These are phyloP conservation scores for Meandrusa payeni DNA, from an alignment of 2,888 invertebrate genomes.

Conservation along the genomic window DNA sequence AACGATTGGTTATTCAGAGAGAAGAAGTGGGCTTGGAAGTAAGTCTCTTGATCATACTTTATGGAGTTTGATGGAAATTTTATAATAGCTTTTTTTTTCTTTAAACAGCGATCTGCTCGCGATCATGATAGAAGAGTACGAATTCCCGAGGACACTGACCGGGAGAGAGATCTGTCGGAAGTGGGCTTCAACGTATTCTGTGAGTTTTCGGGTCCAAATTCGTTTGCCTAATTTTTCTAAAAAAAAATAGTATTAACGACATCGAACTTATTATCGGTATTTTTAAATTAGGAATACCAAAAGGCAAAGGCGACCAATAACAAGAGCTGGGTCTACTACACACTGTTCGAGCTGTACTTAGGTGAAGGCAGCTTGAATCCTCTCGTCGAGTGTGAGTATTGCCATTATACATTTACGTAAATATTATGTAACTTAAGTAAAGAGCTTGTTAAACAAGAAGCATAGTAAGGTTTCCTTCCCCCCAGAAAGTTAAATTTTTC, in stretches of 20 bases:
- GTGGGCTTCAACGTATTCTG: slow-evolving; percentile 63
- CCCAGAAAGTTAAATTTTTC: too few relatives aligned
- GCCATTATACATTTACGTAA: too few relatives aligned
- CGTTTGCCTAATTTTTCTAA: too few relatives aligned
- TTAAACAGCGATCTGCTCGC: slow-evolving; percentile 51
- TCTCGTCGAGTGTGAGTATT: slow-evolving; percentile 60
- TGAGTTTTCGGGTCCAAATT: too few relatives aligned
- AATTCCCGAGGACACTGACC: slow-evolving; percentile 59
- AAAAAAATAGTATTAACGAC: too few relatives aligned
- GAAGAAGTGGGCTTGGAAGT: slow-evolving; percentile 74
- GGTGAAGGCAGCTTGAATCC: slow-evolving; percentile 67
- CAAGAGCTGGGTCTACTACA: slow-evolving; percentile 64
- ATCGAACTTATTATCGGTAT: too few relatives aligned
- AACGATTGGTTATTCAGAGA: slow-evolving; percentile 71
- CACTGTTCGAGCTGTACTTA: slow-evolving; percentile 61
- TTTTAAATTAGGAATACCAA: slow-evolving; percentile 69
- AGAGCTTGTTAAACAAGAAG: too few relatives aligned
- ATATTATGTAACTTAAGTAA: too few relatives aligned
- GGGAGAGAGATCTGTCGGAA: slow-evolving; percentile 60
- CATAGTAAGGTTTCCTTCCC: too few relatives aligned
- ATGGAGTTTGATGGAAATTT: neutral
- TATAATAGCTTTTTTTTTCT: slow-evolving; percentile 12
- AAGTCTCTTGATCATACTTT: slow-evolving; percentile 33
- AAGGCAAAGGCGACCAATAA: slow-evolving; percentile 70
- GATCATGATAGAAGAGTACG: slow-evolving; percentile 63